Base-by-base conservation (phyloP, 92 coral and sea anemone genomes). In the Metridium senile region DNA sequence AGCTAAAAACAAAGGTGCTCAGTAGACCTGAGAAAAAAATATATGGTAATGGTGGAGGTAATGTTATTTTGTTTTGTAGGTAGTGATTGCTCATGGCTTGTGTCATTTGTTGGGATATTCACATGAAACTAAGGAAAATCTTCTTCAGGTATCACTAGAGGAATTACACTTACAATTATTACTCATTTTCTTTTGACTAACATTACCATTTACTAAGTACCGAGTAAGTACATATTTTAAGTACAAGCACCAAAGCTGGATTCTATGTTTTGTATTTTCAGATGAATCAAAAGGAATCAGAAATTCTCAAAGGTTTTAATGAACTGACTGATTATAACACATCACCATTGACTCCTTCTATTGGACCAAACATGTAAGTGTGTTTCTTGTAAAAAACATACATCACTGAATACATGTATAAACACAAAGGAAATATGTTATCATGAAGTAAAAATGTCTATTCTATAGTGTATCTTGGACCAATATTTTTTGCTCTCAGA, bases 21-120 rank as follows among this genome's bases (percentile, higher is more conserved):
- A n/a, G n/a, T n/a, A n/a, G n/a, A n/a, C n/a, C n/a, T n/a, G n/a
- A n/a, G n/a, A n/a, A n/a, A n/a, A n/a, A n/a, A n/a, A n/a, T n/a
- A n/a, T n/a, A n/a, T n/a, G n/a, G n/a, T n/a, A 4, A 54, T 54
- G 9, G 17, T 54, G 6, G 23, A 54, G 61, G 4, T 54, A 22
- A 54, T 17, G 47, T 25, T 25, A 1, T 83, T 47, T 20, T 29
- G 9, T 43, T 66, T 47, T 56, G 19, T 70, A 96, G 99, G 92
- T 93, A 21, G 68, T 89, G 49, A 72, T 96, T 66, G 83, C 96
- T 9, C 99, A 96, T 87, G 99, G 99, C 17, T 88, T 96, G 53
- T 96, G 97, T 49, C 99, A 96, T 72, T 80, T 96, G 19, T 84
- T 96, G 66, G 99, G 99, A 23, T 96, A 89, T 81, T 93, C 87